phyloP scores from a whole-genome alignment of 2,797 vertebrate species.

The Cryptoprocta ferox region DNA sequence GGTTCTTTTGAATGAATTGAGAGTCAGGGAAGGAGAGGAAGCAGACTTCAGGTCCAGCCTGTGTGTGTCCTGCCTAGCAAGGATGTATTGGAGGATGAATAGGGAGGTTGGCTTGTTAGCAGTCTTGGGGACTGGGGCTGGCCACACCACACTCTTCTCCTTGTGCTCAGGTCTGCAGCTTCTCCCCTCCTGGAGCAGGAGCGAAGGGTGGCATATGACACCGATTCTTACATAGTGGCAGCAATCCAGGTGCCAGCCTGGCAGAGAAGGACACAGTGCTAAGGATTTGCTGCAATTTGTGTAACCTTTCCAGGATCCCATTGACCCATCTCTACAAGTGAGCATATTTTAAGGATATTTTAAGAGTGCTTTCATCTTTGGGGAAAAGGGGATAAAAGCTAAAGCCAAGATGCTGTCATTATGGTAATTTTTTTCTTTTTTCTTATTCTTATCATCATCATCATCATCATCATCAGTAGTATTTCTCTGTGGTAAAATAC shows the following conservation, averaged over 20 bases:
- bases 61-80: no score
- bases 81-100: background rate
- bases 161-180: background rate
- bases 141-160: background rate
- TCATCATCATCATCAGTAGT: background rate
- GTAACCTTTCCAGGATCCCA: background rate
- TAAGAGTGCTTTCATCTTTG: background rate
- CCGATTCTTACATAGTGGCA: background rate
- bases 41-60: background rate
- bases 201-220: background rate
- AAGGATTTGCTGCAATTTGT: background rate
- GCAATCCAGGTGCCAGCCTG: fast-evolving
- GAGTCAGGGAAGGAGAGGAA: background rate
- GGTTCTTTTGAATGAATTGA: background rate
- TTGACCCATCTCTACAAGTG: background rate
- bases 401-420: background rate
- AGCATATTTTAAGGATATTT: background rate
- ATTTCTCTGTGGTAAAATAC: background rate
- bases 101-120: background rate
- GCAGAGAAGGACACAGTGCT: background rate
- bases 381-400: background rate
- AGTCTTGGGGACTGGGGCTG: no score
- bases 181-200: background rate
- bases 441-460: background rate
- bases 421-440: background rate